A percentile compares a stretch with the other conserved stretches of the same genome.
phyloP scores from a whole-genome alignment of 2,113 vertebrate genomes.

The Rhinopomastus cyanomelas region DNA sequence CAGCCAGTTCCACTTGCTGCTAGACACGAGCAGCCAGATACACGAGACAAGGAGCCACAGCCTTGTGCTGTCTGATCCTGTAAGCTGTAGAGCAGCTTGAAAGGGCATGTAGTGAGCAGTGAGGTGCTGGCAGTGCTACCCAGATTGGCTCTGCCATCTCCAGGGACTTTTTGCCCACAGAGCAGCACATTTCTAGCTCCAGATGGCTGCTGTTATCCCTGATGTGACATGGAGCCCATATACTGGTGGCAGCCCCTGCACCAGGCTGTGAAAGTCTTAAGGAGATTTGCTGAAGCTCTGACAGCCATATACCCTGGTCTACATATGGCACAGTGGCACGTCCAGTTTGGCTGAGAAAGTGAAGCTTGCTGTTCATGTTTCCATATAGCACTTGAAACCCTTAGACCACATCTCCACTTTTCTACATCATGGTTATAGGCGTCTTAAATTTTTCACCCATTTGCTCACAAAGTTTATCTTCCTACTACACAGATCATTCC shows the following conservation, averaged over 20 bases:
- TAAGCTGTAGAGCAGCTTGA: accelerated
- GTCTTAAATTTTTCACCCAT: background rate
- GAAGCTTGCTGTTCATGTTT: background rate
- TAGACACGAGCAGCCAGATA: background rate
- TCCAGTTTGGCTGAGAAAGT: background rate
- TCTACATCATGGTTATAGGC: background rate
- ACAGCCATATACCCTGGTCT: background rate
- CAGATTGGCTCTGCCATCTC: background rate
- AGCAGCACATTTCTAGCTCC: background rate
- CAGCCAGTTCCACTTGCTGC: background rate
- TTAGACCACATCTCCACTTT: background rate
- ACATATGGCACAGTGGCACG: background rate
- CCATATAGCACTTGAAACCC: background rate
- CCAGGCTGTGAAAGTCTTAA: background rate
- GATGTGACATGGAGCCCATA: background rate
- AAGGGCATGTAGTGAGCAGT: background rate
- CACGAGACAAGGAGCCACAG: background rate
- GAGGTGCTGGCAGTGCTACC: background rate
- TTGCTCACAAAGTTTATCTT: background rate
- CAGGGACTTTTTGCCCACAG: too few species aligned
- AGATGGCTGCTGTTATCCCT: background rate
- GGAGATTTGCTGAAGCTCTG: background rate
- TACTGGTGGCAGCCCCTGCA: background rate
- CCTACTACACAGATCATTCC: background rate
- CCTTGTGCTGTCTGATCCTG: background rate